Base-by-base conservation (phyloP, 2,113 vertebrate species). In the Psettodes erumei region DNA sequence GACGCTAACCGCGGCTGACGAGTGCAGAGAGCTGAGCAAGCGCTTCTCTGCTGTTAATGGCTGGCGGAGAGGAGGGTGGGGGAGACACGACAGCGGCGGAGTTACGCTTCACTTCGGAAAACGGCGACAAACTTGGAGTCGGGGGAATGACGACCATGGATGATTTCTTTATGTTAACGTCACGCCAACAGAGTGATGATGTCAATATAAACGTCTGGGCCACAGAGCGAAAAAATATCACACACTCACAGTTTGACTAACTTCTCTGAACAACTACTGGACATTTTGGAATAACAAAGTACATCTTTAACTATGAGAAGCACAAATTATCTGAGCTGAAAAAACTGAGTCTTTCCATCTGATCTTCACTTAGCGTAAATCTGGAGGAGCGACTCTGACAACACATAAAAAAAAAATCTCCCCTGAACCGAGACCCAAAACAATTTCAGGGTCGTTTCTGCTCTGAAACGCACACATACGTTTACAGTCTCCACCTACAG, bases 1-100 rank as follows among this genome's bases (percentile, higher is more conserved):
- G 90, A 94, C 71, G 33, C 73, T 92, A 89, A 94, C 58, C 50
- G 56, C 87, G 91, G 56, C 71, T 75, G 93, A 93, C 74, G 43
- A 68, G 74, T 74, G 68, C 56, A 75, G 86, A 50, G 61, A 81
- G 67, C 83, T 84, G 74, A 55, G 32, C 86, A 79, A 73, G 79
- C 45, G 25, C 12, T 47, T 78, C 12, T 25, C 37, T 82, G 48
- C 80, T 63, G 71, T 33, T 76, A 48, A 38, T 38, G 51, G 51
- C 81, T 81, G 45, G 53, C 50, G 74, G 78, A 40, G 60, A 63
- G 37, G 67, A 23, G 75, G 77, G 79, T 78, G 58, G 83, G 35
- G 66, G 71, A 62, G 72, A 91, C 74, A 66, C 1, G 4, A 64
- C 82, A 64, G 59, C 37, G 56, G 16, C 15, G 25, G 40, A 23